Conservation (phyloP, 2,888 invertebrate species). For the Drosophila histrio region DNA sequence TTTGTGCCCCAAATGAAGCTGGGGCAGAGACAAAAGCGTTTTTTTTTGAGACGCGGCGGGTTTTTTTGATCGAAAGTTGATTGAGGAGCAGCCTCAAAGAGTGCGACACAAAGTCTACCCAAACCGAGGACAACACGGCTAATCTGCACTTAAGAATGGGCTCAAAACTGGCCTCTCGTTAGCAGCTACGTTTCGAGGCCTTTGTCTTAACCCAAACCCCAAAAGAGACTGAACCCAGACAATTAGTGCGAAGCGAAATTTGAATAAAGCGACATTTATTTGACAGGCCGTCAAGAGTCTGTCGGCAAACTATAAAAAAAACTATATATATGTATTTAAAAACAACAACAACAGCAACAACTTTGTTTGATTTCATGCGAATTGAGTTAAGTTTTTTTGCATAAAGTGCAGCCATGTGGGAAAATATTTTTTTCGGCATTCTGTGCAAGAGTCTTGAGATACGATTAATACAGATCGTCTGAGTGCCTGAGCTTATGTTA, state of each 20-base stretch:
- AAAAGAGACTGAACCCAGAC: slow-evolving; percentile 40
- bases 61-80: slow-evolving; percentile 77
- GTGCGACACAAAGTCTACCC: slow-evolving; percentile 76
- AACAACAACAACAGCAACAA: slow-evolving; percentile 37
- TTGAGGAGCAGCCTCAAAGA: slow-evolving; percentile 57
- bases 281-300: slow-evolving; percentile 79
- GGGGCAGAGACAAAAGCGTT: slow-evolving; percentile 60
- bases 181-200: slow-evolving; percentile 47
- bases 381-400: slow-evolving; percentile 57
- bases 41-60: slow-evolving; percentile 52
- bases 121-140: slow-evolving; percentile 58
- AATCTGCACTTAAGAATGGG: slow-evolving; percentile 67
- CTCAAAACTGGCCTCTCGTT: slow-evolving; percentile 55
- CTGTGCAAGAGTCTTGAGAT: slow-evolving; percentile 30
- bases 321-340: slow-evolving; percentile 23
- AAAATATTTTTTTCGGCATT: slow-evolving; percentile 56
- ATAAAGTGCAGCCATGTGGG: slow-evolving; percentile 77
- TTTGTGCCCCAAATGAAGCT: slow-evolving; percentile 15
- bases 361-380: slow-evolving; percentile 73
- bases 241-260: slow-evolving; percentile 80
- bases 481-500: slow-evolving; percentile 8
- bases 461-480: slow-evolving; percentile 21
- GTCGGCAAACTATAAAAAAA: slow-evolving; percentile 73
- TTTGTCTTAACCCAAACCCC: slow-evolving; percentile 61
- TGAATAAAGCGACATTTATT: slow-evolving; percentile 82